A percentile compares a stretch with the other conserved stretches of the same genome.
phyloP scores from a whole-genome alignment of 2,888 invertebrate genomes.

The Drosophila setosimentum region DNA sequence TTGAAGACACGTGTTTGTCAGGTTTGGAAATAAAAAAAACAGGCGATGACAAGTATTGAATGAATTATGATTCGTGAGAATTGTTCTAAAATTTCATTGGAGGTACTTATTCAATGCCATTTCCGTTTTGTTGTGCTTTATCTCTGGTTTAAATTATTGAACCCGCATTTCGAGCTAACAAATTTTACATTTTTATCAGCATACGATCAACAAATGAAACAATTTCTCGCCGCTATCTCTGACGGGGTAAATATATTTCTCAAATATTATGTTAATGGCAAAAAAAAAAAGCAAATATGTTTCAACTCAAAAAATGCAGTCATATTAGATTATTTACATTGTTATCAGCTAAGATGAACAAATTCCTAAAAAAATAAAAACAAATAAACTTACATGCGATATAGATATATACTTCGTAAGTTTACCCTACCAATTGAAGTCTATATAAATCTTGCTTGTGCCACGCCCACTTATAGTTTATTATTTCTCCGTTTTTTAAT shows the following conservation, averaged over 20 bases:
- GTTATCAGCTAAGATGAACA: constrained; percentile 67
- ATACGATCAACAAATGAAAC: constrained; percentile 25
- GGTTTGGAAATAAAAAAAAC: neutral
- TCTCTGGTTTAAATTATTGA: neutral
- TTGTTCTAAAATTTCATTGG: neutral
- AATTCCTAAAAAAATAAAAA: constrained; percentile 32
- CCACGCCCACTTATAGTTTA: constrained; percentile 18
- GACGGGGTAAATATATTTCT: constrained; percentile 36
- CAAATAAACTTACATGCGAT: constrained; percentile 2
- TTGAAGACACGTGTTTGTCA: neutral
- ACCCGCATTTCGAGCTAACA: neutral
- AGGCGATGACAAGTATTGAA: neutral
- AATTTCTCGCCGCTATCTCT: constrained; percentile 14
- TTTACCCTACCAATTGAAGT: constrained; percentile 36
- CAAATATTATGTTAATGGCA: constrained; percentile 38
- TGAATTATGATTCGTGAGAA: neutral
- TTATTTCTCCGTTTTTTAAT: constrained; percentile 1
- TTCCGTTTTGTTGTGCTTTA: neutral
- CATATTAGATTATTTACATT: constrained; percentile 21
- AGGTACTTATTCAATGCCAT: neutral
- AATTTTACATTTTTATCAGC: constrained; percentile 28
- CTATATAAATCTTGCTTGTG: neutral
- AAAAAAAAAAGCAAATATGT: constrained; percentile 28
- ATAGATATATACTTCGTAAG: constrained; percentile 12
- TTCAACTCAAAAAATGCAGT: constrained; percentile 20